These are phyloP conservation scores for Sturnira hondurensis DNA, from an alignment of 2,113 vertebrate genomes.

Conservation along the genomic window DNA sequence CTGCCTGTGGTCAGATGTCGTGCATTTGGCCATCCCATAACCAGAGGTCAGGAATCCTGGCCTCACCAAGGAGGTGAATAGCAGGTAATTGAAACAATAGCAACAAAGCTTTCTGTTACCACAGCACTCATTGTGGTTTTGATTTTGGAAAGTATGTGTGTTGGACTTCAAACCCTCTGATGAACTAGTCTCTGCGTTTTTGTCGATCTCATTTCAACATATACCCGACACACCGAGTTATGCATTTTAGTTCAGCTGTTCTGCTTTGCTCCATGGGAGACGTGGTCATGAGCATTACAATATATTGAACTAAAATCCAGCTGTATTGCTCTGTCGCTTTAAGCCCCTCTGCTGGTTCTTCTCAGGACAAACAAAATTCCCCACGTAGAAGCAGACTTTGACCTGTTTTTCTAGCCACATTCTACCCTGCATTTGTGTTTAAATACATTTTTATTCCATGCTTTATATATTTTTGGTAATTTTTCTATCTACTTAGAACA, in stretches of 20 bases:
- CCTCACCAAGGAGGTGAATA: not conserved
- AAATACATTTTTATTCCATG: constrained; percentile 3
- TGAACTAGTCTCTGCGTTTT: not conserved
- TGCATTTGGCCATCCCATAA: not conserved
- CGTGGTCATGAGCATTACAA: not conserved
- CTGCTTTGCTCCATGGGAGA: not conserved
- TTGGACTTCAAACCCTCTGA: not conserved
- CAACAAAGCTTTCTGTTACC: not conserved
- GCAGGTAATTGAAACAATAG: not conserved
- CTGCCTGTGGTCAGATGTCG: not conserved
- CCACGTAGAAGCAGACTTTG: not conserved
- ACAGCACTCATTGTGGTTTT: not conserved
- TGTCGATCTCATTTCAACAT: not conserved
- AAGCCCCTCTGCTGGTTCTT: not conserved
- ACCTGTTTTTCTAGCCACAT: not conserved
- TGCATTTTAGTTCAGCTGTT: not conserved
- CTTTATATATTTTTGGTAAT: not conserved
- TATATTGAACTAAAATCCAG: not conserved
- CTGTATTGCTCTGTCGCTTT: not conserved
- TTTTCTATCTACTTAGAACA: not conserved
- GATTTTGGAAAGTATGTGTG: not conserved
- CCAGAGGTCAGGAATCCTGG: not conserved
- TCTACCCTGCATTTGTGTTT: not conserved
- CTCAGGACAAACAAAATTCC: not conserved
- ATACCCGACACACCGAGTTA: not conserved